These are phyloP conservation scores for Cotesia glomerata DNA, from an alignment of 1,140 invertebrate species.

Conservation along the genomic window DNA sequence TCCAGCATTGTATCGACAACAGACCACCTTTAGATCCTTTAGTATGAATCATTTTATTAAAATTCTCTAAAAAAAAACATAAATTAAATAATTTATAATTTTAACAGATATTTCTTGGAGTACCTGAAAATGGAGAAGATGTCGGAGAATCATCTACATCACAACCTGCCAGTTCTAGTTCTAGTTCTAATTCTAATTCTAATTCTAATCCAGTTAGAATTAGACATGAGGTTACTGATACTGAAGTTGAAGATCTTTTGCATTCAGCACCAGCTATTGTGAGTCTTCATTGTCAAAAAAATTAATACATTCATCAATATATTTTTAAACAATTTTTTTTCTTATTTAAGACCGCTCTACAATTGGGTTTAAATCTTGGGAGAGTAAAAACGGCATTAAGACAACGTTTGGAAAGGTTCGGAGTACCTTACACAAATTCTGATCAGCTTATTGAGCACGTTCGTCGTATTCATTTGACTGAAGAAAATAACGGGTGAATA, in stretches of 20 bases:
- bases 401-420: slow-evolving; percentile 65
- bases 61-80: not conserved
- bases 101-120: slow-evolving; percentile 47
- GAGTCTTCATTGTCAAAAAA: slow-evolving; percentile 24
- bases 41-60: slow-evolving; percentile 31
- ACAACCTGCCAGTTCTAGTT: slow-evolving; percentile 38
- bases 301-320: slow-evolving; percentile 5
- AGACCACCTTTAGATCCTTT: slow-evolving; percentile 48
- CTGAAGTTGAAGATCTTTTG: slow-evolving; percentile 66
- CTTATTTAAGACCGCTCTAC: slow-evolving; percentile 66
- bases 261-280: slow-evolving; percentile 62
- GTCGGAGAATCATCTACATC: slow-evolving; percentile 37
- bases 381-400: slow-evolving; percentile 70
- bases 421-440: slow-evolving; percentile 67
- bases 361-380: slow-evolving; percentile 73
- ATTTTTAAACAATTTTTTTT: slow-evolving; percentile 6
- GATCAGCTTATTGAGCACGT: slow-evolving; percentile 75
- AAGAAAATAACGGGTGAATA: slow-evolving; percentile 61
- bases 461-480: slow-evolving; percentile 69
- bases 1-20: slow-evolving; percentile 65
- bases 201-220: slow-evolving; percentile 38
- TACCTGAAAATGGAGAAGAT: slow-evolving; percentile 44
- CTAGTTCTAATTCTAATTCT: not conserved
- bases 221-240: slow-evolving; percentile 57
- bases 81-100: slow-evolving; percentile 15